These are phyloP conservation scores for Tetrax tetrax DNA, from an alignment of 2,113 vertebrate genomes.

Conservation along the genomic window DNA sequence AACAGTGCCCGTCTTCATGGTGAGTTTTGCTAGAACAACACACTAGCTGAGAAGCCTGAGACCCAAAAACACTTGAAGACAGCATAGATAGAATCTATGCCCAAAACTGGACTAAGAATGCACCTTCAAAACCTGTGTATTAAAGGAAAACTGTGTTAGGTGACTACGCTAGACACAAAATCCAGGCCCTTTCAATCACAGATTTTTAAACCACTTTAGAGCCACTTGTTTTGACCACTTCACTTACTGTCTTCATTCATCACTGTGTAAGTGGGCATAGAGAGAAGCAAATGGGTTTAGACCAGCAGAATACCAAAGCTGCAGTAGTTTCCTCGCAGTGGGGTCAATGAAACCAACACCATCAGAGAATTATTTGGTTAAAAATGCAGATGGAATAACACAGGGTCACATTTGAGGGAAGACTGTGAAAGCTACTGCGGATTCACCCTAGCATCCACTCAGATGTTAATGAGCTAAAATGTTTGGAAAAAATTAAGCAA, in stretches of 20 bases:
- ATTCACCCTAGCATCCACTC: neutral
- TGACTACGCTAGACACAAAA: neutral
- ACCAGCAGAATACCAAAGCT: neutral
- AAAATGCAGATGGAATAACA: neutral
- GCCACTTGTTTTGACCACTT: neutral
- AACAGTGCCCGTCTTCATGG: neutral
- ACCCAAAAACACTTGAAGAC: neutral
- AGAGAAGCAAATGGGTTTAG: neutral
- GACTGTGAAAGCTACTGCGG: neutral
- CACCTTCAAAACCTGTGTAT: accelerated
- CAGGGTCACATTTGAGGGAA: neutral
- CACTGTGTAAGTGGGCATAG: neutral
- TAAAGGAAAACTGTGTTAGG: accelerated
- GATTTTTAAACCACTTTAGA: neutral
- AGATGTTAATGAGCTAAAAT: neutral
- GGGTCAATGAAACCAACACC: accelerated
- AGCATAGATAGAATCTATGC: accelerated
- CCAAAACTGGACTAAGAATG: neutral
- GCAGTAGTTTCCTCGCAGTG: neutral
- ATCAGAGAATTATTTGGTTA: neutral
- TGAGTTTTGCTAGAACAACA: neutral
- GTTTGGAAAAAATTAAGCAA: conserved; percentile 16
- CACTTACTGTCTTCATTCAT: neutral
- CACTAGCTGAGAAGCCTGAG: neutral
- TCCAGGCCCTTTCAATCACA: accelerated